A percentile compares a stretch with the other conserved stretches of the same genome.
Evolutionary conservation across 2,888 invertebrate genomes (phyloP).

Genomic region (Limenitis camilla): DNA sequence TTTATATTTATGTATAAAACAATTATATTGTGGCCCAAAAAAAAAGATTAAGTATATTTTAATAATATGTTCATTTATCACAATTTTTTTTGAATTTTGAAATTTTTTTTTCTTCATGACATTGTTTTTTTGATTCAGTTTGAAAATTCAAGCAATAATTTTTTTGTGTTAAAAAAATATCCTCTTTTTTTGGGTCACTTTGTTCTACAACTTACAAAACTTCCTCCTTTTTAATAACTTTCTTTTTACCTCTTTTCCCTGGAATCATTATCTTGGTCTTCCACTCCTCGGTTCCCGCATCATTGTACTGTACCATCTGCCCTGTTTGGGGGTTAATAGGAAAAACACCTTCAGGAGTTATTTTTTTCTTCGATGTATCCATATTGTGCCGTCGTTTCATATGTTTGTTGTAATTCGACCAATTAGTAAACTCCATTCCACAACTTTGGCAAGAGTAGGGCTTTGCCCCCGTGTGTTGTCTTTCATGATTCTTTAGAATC

Average conservation of each 20-base stretch:
- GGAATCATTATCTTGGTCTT: conserved; percentile 63
- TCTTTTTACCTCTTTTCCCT: conserved; percentile 56
- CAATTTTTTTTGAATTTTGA: too few relatives aligned
- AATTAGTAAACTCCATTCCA: conserved; percentile 82
- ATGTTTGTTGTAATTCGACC: conserved; percentile 89
- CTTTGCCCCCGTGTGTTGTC: conserved; percentile 81
- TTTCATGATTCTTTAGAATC: conserved; percentile 80
- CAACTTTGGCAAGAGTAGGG: conserved; percentile 84
- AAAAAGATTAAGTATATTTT: too few relatives aligned
- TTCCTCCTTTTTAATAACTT: conserved; percentile 45
- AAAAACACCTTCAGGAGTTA: conserved; percentile 70
- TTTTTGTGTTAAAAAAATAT: too few relatives aligned
- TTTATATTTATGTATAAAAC: too few relatives aligned
- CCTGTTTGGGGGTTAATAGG: conserved; percentile 63
- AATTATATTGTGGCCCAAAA: too few relatives aligned
- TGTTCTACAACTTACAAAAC: conserved; percentile 13
- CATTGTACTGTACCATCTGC: conserved; percentile 50
- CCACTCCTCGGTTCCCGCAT: conserved; percentile 61
- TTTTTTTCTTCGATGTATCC: conserved; percentile 66
- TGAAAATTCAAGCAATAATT: too few relatives aligned
- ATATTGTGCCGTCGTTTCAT: conserved; percentile 83
- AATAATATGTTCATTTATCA: too few relatives aligned
- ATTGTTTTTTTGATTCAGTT: too few relatives aligned
- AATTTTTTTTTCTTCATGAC: too few relatives aligned
- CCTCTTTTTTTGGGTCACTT: not conserved